These are phyloP conservation scores for Pygocentrus nattereri DNA, from an alignment of 2,797 vertebrate species.

Conservation along the genomic window DNA sequence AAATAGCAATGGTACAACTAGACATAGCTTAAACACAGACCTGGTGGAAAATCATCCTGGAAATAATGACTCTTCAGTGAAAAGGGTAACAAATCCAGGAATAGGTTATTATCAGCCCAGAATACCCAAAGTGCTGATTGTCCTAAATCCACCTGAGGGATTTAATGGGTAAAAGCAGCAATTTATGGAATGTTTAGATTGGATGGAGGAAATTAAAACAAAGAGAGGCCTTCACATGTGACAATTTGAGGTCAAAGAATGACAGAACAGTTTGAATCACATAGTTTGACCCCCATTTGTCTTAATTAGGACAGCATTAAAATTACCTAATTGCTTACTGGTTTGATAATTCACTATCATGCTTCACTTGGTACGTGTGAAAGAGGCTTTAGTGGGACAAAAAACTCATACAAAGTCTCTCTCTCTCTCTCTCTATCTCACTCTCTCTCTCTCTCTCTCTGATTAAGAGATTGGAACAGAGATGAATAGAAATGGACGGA, in stretches of 20 bases:
- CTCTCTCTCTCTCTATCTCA: background rate
- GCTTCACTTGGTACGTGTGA: constrained; percentile 9
- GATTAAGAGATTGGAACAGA: constrained; percentile 10
- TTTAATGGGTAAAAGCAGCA: background rate
- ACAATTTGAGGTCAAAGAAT: background rate
- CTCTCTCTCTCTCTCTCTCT: background rate
- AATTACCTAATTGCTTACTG: constrained; percentile 6
- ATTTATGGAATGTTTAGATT: background rate
- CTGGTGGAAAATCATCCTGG: background rate
- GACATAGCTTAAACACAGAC: background rate
- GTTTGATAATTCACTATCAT: constrained; percentile 11
- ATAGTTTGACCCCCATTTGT: background rate
- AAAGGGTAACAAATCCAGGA: background rate
- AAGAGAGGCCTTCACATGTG: background rate
- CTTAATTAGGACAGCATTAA: background rate
- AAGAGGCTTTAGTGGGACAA: constrained; percentile 12
- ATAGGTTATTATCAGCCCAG: background rate
- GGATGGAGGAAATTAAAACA: background rate
- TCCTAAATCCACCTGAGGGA: background rate
- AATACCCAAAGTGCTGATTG: constrained; percentile 1
- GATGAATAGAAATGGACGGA: constrained; percentile 22
- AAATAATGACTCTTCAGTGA: background rate
- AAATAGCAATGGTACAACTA: no score
- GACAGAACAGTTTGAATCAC: background rate
- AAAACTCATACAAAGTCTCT: background rate